These are phyloP conservation scores for Phthorimaea operculella DNA, from an alignment of 1,140 invertebrate species.

Conservation along the genomic window DNA sequence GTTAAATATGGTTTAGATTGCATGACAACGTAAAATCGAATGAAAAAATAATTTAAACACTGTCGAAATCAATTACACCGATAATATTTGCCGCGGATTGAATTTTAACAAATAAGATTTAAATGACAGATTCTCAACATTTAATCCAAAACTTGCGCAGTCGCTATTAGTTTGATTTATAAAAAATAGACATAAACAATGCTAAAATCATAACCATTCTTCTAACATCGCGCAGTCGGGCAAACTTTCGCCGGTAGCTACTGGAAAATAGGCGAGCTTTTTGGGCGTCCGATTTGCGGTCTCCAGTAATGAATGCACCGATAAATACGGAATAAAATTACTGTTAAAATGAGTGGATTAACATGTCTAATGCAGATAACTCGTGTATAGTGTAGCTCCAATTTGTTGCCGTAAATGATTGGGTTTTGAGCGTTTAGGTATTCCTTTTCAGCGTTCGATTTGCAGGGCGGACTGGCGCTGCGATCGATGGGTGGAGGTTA, in stretches of 20 bases:
- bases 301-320: slow-evolving; percentile 64
- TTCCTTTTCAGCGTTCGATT: slow-evolving; percentile 11
- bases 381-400: slow-evolving; percentile 42
- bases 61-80: too few relatives aligned
- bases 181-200: too few relatives aligned
- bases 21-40: too few relatives aligned
- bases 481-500: neutral
- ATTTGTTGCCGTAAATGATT: slow-evolving; percentile 57
- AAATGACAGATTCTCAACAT: too few relatives aligned
- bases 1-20: too few relatives aligned
- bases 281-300: slow-evolving; percentile 65
- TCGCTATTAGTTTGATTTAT: too few relatives aligned
- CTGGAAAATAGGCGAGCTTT: slow-evolving; percentile 60
- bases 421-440: slow-evolving; percentile 29
- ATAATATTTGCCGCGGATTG: too few relatives aligned
- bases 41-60: too few relatives aligned
- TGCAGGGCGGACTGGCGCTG: slow-evolving; percentile 5
- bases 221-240: neutral
- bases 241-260: neutral
- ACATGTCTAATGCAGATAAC: slow-evolving; percentile 68
- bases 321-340: slow-evolving; percentile 69
- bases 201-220: too few relatives aligned
- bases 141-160: too few relatives aligned
- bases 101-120: too few relatives aligned
- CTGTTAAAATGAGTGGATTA: slow-evolving; percentile 69